Evolutionary conservation across 2,113 vertebrate species (phyloP), one percentile per base, ranked within the genome.

Genomic region (Paramisgurnus dabryanus): DNA sequence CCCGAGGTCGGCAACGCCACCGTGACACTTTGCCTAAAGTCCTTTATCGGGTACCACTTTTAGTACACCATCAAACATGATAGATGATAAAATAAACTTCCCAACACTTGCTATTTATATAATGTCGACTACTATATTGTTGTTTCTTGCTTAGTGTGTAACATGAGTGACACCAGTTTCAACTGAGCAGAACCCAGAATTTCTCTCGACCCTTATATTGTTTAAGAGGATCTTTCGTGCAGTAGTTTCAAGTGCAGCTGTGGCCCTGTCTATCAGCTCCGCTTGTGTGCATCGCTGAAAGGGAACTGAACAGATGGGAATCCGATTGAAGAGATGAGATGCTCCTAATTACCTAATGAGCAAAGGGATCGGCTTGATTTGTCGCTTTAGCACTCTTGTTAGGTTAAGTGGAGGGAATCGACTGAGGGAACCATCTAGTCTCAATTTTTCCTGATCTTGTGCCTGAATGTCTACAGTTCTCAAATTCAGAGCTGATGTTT

Each of bases 341-440:
- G 87, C 88, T 91, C 87, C 89, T 92, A 93, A 94, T 93, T 91
- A 92, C 84, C 88, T 92, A 94, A 94, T 93, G 92, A 94, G 86
- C 88, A 89, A 83, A 84, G 87, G 89, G 88, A 89, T 79, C 81
- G 79, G 82, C 69, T 90, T 92, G 92, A 94, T 94, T 93, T 94
- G 92, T 93, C 90, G 89, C 89, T 84, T 89, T 87, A 86, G 87
- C 72, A 83, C 86, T 84, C 93, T 92, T 89, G 92, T 93, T 94
- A 93, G 90, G 90, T 91, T 93, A 94, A 94, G 92, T 94, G 91
- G 91, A 88, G 87, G 78, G 82, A 91, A 93, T 93, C 84, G 91
- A 93, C 91, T 87, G 85, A 88, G 27, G 85, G 49, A 53, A 64
- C 87, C 78, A 82, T 90, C 82, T 82, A 76, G 82, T 88, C 81